phyloP scores from a whole-genome alignment of 1,140 invertebrate species.

The Apis dorsata region DNA sequence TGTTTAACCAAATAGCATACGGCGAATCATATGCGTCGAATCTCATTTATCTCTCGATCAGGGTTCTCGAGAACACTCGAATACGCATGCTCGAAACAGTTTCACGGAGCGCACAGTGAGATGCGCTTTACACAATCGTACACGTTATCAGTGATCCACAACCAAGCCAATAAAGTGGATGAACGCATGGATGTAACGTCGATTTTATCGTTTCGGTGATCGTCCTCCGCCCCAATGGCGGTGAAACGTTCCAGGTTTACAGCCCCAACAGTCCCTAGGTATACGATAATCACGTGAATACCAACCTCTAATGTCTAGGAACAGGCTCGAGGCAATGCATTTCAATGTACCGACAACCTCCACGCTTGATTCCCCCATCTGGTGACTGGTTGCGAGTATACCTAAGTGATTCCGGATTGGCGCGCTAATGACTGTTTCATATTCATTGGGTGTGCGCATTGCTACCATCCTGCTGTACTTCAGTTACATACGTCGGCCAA shows the following conservation, averaged over 20 bases:
- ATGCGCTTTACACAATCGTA: slow-evolving; percentile 68
- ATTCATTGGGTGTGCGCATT: slow-evolving; percentile 65
- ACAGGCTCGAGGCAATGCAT: slow-evolving; percentile 65
- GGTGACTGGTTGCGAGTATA: slow-evolving; percentile 23
- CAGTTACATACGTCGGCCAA: slow-evolving; percentile 17
- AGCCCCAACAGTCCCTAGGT: slow-evolving; percentile 43
- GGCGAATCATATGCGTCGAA: slow-evolving; percentile 34
- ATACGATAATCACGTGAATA: slow-evolving; percentile 42
- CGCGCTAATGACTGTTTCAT: slow-evolving; percentile 73
- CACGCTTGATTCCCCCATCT: slow-evolving; percentile 16
- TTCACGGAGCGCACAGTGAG: slow-evolving; percentile 44
- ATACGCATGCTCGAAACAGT: slow-evolving; percentile 39
- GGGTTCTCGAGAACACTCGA: neutral
- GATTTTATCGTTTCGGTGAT: slow-evolving; percentile 63
- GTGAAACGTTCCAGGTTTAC: slow-evolving; percentile 30
- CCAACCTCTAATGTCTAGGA: slow-evolving; percentile 21
- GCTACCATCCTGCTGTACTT: slow-evolving; percentile 17
- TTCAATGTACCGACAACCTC: slow-evolving; percentile 62
- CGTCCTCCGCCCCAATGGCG: slow-evolving; percentile 15
- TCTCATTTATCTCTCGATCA: slow-evolving; percentile 32
- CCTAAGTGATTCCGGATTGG: slow-evolving; percentile 72
- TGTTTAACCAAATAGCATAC: slow-evolving; percentile 53
- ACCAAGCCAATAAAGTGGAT: slow-evolving; percentile 66
- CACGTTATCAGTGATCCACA: slow-evolving; percentile 65
- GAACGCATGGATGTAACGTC: slow-evolving; percentile 52